phyloP scores from a whole-genome alignment of 2,888 invertebrate genomes.

The Drosophila mettleri region DNA sequence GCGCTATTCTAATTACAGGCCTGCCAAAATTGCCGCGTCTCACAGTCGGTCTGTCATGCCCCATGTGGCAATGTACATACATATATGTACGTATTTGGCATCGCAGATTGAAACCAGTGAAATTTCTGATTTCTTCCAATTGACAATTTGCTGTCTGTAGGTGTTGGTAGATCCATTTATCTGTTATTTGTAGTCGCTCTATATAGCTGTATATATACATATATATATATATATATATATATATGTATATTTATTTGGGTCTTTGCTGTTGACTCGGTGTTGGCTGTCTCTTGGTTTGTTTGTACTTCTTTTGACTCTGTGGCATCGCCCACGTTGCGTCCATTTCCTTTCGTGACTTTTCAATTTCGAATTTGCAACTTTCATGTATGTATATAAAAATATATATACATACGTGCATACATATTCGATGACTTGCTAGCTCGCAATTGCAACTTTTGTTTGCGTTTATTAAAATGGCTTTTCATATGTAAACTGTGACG shows the following conservation, averaged over 20 bases:
- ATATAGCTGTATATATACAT: constrained; percentile 5
- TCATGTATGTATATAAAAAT: constrained; percentile 1
- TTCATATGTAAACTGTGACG: constrained; percentile 22
- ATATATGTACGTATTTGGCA: constrained; percentile 24
- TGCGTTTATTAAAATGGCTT: constrained; percentile 62
- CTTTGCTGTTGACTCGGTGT: constrained; percentile 50
- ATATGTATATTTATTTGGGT: no score
- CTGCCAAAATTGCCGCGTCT: constrained; percentile 35
- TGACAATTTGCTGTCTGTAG: constrained; percentile 31
- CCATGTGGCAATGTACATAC: constrained; percentile 47
- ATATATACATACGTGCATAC: neutral
- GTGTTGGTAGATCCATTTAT: constrained; percentile 41
- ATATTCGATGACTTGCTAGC: constrained; percentile 14
- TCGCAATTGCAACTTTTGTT: constrained; percentile 52
- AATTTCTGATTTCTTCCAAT: constrained; percentile 44
- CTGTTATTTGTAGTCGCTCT: constrained; percentile 18
- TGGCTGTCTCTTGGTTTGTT: constrained; percentile 48
- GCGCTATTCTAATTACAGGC: constrained; percentile 44
- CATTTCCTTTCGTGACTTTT: constrained; percentile 63
- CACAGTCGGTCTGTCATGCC: constrained; percentile 36
- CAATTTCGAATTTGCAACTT: constrained; percentile 42
- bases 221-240: no score
- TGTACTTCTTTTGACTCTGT: constrained; percentile 42
- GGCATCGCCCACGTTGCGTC: constrained; percentile 47
- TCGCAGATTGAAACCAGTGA: constrained; percentile 37